Base-by-base conservation (phyloP, 1,140 invertebrate genomes). In the Ylistrum balloti region DNA sequence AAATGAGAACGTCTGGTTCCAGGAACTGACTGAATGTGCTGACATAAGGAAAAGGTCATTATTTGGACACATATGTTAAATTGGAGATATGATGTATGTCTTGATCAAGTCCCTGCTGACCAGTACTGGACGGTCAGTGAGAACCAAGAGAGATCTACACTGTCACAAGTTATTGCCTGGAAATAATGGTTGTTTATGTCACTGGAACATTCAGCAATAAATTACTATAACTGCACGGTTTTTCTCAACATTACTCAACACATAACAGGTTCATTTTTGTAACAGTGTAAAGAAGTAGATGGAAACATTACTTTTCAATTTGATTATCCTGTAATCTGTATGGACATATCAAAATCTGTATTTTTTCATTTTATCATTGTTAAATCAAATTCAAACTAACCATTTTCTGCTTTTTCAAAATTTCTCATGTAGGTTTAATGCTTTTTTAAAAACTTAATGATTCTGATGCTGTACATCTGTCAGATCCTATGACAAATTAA, bases 161-260 rank as follows among this genome's bases (percentile, higher is more conserved):
- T 74, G 22, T n/a, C 17, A 74, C 56, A 74, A n/a, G 56, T 74
- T 74, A 74, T 74, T 74, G 56, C n/a, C 56, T 74, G 56, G 22
- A 74, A 74, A 28, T 28, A 74, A 74, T 74, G 56, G 22, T 74
- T 74, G n/a, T 74, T 74, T 74, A 74, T 74, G 56, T 74, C 22
- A 74, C n/a, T 5, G 56, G 17, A 28, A 28, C 28, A 28, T 17
- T 1, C 17, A 45, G 41, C 20, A 45, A 45, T 45, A 45, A n/a
- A n/a, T n/a, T n/a, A n/a, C n/a, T n/a, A n/a, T n/a, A n/a, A 45
- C 41, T 17, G 10, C 41, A 13, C 9, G 20, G 17, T 9, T 17
- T 45, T 17, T 17, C 41, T 45, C 17, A 9, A 38, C 35, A 38
- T 38, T 13, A 38, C 35, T 7, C n/a, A 38, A 45, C 41, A 13